A percentile compares a stretch with the other conserved stretches of the same genome.
phyloP scores from a whole-genome alignment of 1,140 invertebrate species.

The Rhysida immarginata region DNA sequence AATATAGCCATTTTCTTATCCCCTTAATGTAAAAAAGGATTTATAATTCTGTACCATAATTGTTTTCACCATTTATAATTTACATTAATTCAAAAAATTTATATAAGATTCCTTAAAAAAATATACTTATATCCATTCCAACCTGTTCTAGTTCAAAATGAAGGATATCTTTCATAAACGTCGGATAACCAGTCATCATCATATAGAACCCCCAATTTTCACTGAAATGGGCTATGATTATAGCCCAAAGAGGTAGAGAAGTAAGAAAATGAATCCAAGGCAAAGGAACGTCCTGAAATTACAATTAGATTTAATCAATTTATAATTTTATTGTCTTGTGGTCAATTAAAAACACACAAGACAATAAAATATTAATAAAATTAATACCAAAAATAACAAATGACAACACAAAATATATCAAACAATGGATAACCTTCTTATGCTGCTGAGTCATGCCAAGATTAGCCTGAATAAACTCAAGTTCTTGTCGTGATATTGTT shows the following conservation, averaged over 20 bases:
- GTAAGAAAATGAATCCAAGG: constrained; percentile 67
- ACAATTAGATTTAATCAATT: no score
- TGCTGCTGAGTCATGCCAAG: constrained; percentile 19
- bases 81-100: no score
- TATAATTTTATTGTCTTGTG: neutral
- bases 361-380: neutral
- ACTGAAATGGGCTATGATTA: constrained; percentile 74
- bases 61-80: no score
- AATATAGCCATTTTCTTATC: no score
- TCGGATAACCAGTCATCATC: constrained; percentile 72
- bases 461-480: constrained; percentile 51
- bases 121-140: no score
- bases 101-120: no score
- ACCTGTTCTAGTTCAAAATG: constrained; percentile 44
- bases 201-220: constrained; percentile 96
- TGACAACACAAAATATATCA: neutral
- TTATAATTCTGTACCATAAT: no score
- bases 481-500: constrained; percentile 52
- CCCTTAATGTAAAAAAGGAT: no score
- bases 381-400: neutral
- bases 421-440: constrained; percentile 2
- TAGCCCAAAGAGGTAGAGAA: constrained; percentile 77
- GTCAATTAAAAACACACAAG: neutral
- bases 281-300: constrained; percentile 25
- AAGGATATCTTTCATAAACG: constrained; percentile 68